Evolutionary conservation across 2,797 vertebrate species (phyloP).

Genomic region (Holocentrus rufus): DNA sequence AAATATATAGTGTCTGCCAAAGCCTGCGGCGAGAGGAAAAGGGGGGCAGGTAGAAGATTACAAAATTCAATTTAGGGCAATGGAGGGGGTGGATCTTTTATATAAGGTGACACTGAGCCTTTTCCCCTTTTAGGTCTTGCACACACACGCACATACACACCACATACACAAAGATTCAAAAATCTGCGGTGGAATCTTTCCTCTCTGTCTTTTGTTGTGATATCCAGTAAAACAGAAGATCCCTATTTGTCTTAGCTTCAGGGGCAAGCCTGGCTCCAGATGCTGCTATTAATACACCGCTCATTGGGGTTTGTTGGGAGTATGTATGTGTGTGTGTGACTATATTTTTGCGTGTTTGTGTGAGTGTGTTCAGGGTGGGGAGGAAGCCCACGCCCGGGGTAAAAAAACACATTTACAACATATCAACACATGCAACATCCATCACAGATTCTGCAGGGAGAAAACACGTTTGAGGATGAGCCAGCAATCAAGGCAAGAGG

Average conservation of each 20-base stretch:
- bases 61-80: conserved; percentile 75
- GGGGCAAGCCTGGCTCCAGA: conserved; percentile 62
- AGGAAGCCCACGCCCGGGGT: conserved; percentile 36
- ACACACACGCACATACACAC: conserved; percentile 7
- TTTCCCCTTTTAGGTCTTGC: conserved; percentile 35
- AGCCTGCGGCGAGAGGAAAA: conserved; percentile 54
- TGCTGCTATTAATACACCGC: conserved; percentile 73
- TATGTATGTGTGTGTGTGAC: conserved; percentile 32
- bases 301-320: conserved; percentile 55
- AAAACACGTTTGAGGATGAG: conserved; percentile 63
- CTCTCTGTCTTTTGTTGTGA: conserved; percentile 49
- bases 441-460: conserved; percentile 47
- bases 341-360: conserved; percentile 44
- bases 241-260: conserved; percentile 65
- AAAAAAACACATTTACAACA: conserved; percentile 46
- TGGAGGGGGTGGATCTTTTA: conserved; percentile 67
- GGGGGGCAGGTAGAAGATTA: conserved; percentile 64
- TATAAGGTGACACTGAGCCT: conserved; percentile 64
- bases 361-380: conserved; percentile 7
- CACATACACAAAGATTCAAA: conserved; percentile 7
- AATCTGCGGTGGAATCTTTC: conserved; percentile 47
- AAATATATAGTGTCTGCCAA: conserved; percentile 65
- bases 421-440: conserved; percentile 60
- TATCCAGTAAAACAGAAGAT: conserved; percentile 62
- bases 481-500: conserved; percentile 66